Conservation (phyloP, 2,113 vertebrate species). For the Atherinomorus stipes region DNA sequence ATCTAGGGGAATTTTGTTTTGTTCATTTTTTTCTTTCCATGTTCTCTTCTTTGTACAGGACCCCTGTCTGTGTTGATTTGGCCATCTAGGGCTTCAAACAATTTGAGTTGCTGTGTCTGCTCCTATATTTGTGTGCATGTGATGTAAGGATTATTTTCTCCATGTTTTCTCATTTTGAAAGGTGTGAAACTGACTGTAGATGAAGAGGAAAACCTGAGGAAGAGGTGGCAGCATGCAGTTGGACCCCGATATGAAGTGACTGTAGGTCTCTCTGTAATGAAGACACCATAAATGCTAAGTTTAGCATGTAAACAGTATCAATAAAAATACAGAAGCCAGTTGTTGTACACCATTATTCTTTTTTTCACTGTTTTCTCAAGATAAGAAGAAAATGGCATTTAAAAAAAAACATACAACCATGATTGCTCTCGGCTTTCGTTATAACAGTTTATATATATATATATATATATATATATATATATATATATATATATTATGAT, state of each 20-base stretch:
- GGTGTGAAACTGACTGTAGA: slow-evolving; percentile 62
- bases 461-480: too few species aligned
- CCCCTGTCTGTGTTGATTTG: slow-evolving; percentile 30
- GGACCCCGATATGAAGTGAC: slow-evolving; percentile 88
- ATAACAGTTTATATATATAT: too few species aligned
- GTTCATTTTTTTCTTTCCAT: not conserved
- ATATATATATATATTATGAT: too few species aligned
- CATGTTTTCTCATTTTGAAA: slow-evolving; percentile 45
- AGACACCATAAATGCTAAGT: not conserved
- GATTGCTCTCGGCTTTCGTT: too few species aligned
- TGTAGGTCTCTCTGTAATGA: slow-evolving; percentile 81
- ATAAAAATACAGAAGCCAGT: not conserved
- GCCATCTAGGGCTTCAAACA: not conserved
- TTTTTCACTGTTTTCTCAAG: too few species aligned
- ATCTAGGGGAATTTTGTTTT: slow-evolving; percentile 30
- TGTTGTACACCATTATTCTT: too few species aligned
- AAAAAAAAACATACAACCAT: too few species aligned
- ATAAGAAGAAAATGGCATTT: too few species aligned
- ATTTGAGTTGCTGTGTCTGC: not conserved
- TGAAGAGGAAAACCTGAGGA: slow-evolving; percentile 77
- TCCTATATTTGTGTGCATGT: slow-evolving; percentile 3
- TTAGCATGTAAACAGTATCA: not conserved
- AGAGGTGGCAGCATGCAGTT: slow-evolving; percentile 88
- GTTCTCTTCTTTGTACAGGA: not conserved
- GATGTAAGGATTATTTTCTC: slow-evolving; percentile 12